Evolutionary conservation across 2,888 invertebrate genomes (phyloP), one percentile per base, ranked within the genome.

Genomic region (Xanthia togata): DNA sequence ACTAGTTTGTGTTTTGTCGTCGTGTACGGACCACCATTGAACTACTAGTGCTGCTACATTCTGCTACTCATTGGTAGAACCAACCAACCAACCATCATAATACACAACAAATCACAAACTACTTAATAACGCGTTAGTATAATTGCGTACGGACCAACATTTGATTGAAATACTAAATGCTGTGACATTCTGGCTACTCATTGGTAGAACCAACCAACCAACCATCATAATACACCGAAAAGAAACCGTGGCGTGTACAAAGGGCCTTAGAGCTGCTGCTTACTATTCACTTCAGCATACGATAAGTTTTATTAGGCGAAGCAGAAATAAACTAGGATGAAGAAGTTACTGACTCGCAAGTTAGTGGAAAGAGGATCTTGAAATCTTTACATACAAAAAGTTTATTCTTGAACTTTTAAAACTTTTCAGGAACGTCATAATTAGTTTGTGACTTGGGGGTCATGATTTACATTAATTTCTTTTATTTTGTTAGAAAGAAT

Each of bases 231-330:
- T n/a, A n/a, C n/a, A n/a, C n/a, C n/a, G n/a, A n/a, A n/a, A 14
- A 44, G 44, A 44, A 44, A 44, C 14, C 14, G 14, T 5, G 4
- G 14, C 14, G 44, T 44, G 44, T 14, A 44, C 14, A 44, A 11
- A 20, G 11, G 11, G 20, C 35, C 17, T 68, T 20, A 17, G 35
- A 76, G 69, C 62, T 47, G 62, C 80, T 60, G 53, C 72, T 67
- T 62, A 53, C 57, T 75, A 85, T 81, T 81, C 81, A 59, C 35
- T 78, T 35, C 26, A 55, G 63, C 44, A 62, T 68, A 59, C 85
- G 81, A 81, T 81, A 81, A 81, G 35, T 74, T 81, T 81, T 81
- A 73, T 60, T 50, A 64, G 41, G 11, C 14, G 53, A 62, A 60
- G 70, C 47, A 62, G 71, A 84, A 79, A 70, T 70, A 83, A 57